Evolutionary conservation across 2,113 vertebrate species (phyloP).

Genomic region (Clarias magur): DNA sequence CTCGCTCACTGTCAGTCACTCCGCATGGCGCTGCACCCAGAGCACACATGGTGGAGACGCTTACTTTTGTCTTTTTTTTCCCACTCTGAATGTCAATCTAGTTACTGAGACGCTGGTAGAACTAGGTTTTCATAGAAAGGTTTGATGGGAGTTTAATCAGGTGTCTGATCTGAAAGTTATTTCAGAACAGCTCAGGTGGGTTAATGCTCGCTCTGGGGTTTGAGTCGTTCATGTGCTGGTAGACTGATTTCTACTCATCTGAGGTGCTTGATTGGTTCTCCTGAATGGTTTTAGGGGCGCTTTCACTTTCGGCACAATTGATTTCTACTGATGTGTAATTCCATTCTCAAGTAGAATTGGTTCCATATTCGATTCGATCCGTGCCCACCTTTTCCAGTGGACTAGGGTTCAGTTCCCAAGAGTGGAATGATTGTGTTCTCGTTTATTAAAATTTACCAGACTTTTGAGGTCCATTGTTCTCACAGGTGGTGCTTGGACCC

Average conservation of each 20-base stretch:
- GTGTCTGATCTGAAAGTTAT: not conserved
- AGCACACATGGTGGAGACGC: slow-evolving; percentile 44
- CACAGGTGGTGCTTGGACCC: too few species aligned
- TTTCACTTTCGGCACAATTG: too few species aligned
- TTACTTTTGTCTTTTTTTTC: not conserved
- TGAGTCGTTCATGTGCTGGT: not conserved
- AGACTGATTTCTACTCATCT: not conserved
- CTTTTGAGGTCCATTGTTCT: too few species aligned
- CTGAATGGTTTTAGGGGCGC: not conserved
- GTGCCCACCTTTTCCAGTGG: too few species aligned
- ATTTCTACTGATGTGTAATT: too few species aligned
- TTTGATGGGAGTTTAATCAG: not conserved
- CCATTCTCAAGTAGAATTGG: too few species aligned
- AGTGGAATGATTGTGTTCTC: too few species aligned
- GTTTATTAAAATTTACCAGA: too few species aligned
- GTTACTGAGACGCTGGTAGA: not conserved
- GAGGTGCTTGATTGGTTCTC: not conserved
- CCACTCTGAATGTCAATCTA: too few species aligned
- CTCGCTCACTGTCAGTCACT: slow-evolving; percentile 13
- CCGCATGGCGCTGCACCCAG: slow-evolving; percentile 48
- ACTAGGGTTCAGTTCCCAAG: too few species aligned
- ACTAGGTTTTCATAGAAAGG: not conserved
- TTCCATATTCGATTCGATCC: too few species aligned
- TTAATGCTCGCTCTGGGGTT: not conserved
- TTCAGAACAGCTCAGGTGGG: not conserved